Base-by-base conservation (phyloP, 1,140 invertebrate genomes). In the Apis dorsata region DNA sequence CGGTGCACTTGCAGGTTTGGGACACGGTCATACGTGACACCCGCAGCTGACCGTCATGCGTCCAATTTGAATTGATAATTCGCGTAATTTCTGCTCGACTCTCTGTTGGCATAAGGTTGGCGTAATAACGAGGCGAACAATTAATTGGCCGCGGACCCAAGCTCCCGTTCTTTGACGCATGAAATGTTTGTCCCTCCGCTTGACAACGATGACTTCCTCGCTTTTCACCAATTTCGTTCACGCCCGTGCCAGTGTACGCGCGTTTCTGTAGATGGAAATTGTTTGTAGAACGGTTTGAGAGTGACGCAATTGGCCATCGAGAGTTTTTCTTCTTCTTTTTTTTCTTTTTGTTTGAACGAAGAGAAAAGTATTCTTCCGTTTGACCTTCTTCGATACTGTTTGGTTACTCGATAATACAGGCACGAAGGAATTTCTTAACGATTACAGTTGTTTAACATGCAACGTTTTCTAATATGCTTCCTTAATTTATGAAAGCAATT, bases 1-100 rank as follows among this genome's bases (percentile, higher is more conserved):
- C 72, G 51, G 73, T 78, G 83, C 79, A 78, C 76, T 79, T 66
- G 77, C 83, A 68, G 62, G 34, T 44, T 12, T 55, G 60, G 81
- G 79, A 85, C 87, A 89, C 82, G 85, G 81, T 90, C 85, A 83
- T 81, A 85, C 63, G 81, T 81, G 88, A 79, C 69, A 81, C 73
- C 75, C 73, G 59, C 77, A 84, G 73, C 75, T 75, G 76, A 83
- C 76, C 60, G 55, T 81, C 86, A 75, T 63, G 70, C 86, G 75
- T 69, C 86, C 77, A 87, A 85, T 81, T 85, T 79, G 75, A 87
- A 88, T 85, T 87, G 75, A 86, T 87, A 82, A 80, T 84, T 79
- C 79, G 83, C 80, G 86, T 83, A 85, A 85, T 87, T 85, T 73
- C 82, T 83, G 57, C 63, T 44, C 28, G 65, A 13, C 21, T 44